These are phyloP conservation scores for Acestrorhynchus altus DNA, from an alignment of 2,797 vertebrate genomes.

Conservation along the genomic window DNA sequence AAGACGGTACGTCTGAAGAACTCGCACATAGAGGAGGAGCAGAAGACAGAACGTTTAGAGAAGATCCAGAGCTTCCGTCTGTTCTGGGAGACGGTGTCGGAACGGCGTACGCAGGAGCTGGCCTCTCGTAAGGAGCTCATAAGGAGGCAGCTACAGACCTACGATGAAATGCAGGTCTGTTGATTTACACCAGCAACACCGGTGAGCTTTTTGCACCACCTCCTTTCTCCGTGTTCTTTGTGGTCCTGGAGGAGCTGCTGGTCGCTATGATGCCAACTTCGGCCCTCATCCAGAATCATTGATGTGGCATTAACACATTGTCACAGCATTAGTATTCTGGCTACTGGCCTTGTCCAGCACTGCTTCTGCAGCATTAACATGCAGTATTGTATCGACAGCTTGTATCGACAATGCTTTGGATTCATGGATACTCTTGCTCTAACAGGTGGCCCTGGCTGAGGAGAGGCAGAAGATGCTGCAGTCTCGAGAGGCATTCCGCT, in stretches of 20 bases:
- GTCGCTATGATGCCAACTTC: too few relatives aligned
- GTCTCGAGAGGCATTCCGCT: slow-evolving; percentile 75
- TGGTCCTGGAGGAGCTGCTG: too few relatives aligned
- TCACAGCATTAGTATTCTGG: too few relatives aligned
- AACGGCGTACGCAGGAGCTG: slow-evolving; percentile 74
- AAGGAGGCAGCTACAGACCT: slow-evolving; percentile 75
- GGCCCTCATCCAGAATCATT: too few relatives aligned
- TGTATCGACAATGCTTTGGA: too few relatives aligned
- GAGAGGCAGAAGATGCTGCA: slow-evolving; percentile 65
- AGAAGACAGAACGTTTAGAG: slow-evolving; percentile 74
- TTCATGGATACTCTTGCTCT: not conserved
- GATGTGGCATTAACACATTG: too few relatives aligned
- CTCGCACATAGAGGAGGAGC: slow-evolving; percentile 71
- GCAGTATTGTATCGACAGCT: too few relatives aligned
- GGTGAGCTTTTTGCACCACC: too few relatives aligned
- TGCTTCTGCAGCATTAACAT: too few relatives aligned
- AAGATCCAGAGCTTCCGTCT: slow-evolving; percentile 83
- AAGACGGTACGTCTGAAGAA: slow-evolving; percentile 72
- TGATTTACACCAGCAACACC: too few relatives aligned
- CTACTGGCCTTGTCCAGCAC: too few relatives aligned
- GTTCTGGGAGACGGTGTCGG: slow-evolving; percentile 71
- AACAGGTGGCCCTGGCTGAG: slow-evolving; percentile 77
- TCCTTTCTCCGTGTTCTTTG: too few relatives aligned
- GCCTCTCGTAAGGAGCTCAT: slow-evolving; percentile 73
- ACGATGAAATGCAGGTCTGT: slow-evolving; percentile 82